Base-by-base conservation (phyloP, 2,113 vertebrate genomes). In the Osmerus eperlanus region DNA sequence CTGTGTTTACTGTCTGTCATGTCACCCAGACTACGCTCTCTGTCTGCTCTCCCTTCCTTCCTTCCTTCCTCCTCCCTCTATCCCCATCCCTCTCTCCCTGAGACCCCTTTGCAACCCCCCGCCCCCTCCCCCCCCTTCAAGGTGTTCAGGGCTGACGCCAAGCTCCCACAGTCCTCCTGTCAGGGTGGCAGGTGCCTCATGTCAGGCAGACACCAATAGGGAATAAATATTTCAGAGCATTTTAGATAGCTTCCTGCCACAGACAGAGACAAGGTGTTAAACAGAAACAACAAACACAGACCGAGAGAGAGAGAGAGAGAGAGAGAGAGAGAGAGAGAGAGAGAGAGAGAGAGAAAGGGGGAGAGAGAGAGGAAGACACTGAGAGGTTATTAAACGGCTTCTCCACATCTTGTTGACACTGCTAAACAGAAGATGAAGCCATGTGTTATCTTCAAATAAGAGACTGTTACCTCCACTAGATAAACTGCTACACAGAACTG, bases 1-100 rank as follows among this genome's bases (percentile, higher is more conserved):
- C 54, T 62, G 65, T 66, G 18, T 73, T 79, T 65, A 41, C 64
- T 68, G 53, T n/a, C 65, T 68, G n/a, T 70, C 12, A 9, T 68
- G 63, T 28, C 70, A 69, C 56, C 2, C 15, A 32, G 66, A 61
- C 19, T 7, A 11, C 32, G 18, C n/a, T 51, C 23, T 28, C 68
- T 59, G 41, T 73, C 56, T 32, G 68, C 56, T n/a, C 29, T 72
- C 64, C 23, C 23, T 23, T 23, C 23, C 23, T 23, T 23, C 21
- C 21, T 23, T 23, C 11, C 56, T 61, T 25, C 64, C 19, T 23
- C n/a, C 5, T 9, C 60, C 60, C 15, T 19, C 21, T 19, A 6
- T 53, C 72, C 32, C 65, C 23, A 3, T 56, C 36, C 36, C 36
- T 62, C 63, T 51, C 36, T 41, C 36, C 36, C 36, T 41, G 3